Base-by-base conservation (phyloP, 2,888 invertebrate species). In the Drosophila subquinaria region DNA sequence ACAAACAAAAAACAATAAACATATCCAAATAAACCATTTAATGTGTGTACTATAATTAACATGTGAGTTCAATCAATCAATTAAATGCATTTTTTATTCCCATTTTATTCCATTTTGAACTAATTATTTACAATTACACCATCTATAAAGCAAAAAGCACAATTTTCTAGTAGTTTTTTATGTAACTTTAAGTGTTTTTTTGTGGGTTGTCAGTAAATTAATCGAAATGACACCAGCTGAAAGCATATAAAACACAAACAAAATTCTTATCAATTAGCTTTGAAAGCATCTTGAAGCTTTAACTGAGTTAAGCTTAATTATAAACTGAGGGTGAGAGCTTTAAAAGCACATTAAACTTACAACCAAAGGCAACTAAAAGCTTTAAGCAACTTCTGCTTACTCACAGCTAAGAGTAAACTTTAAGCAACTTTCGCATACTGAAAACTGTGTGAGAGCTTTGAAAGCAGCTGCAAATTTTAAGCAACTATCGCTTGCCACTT, bases 41-140 rank as follows among this genome's bases (percentile, higher is more conserved):
- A 70, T 67, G 70, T 82, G 78, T 86, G 83, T 82, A 73, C 79
- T 67, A 78, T 85, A 76, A 86, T 87, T 82, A 83, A 87, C 83
- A 83, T 69, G 83, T 83, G 83, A 83, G 83, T 83, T 83, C 69
- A 79, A 82, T 78, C 48, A 82, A 75, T 57, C 71, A 69, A 70
- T 78, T 59, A 60, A 68, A 61, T 78, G 81, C 68, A 55, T 77
- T 69, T 75, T 76, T 73, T 40, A 45, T 64, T 23, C 63, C 51
- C 38, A 42, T 76, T 68, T 60, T 30, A 38, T 38, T 27, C 15
- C 17, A 59, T 48, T 59, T 20, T 59, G 20, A 35, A 43, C 59
- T 36, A 51, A 45, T 57, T 57, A 27, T 51, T 51, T 47, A 38
- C 42, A 23, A 62, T 52, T 35, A 73, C 45, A 64, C 45, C 15